Percentiles rank a stretch among this genome's conserved stretches.
phyloP scores from a whole-genome alignment of 2,888 invertebrate species.

The Agrochola lota region DNA sequence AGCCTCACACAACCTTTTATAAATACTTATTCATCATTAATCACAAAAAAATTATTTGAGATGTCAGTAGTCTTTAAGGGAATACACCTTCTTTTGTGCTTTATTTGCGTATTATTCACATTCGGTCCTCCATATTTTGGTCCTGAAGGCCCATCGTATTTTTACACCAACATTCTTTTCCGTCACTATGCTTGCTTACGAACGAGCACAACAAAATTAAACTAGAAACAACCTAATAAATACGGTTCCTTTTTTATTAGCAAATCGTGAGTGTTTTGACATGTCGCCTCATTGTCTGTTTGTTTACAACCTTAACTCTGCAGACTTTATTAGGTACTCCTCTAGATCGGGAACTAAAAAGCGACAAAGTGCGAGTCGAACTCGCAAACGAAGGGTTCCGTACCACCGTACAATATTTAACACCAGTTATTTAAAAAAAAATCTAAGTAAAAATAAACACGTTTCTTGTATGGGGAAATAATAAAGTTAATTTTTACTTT shows the following conservation, averaged over 20 bases:
- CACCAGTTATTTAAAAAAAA: too few species aligned
- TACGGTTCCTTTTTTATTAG: constrained; percentile 41
- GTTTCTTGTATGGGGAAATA: too few species aligned
- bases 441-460: too few species aligned
- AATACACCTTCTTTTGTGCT: not conserved
- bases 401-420: not conserved
- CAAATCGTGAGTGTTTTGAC: constrained; percentile 35
- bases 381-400: not conserved
- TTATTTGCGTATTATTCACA: not conserved
- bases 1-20: not conserved
- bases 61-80: not conserved
- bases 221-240: constrained; percentile 33
- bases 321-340: constrained; percentile 44
- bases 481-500: too few species aligned
- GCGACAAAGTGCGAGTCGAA: not conserved
- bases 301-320: constrained; percentile 37
- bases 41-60: not conserved
- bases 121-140: not conserved
- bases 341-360: constrained; percentile 28
- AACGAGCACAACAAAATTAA: constrained; percentile 22
- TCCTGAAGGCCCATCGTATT: not conserved
- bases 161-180: not conserved
- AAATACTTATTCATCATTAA: not conserved
- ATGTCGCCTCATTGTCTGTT: constrained; percentile 57
- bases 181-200: constrained; percentile 11